Conservation (phyloP, 2,888 invertebrate genomes). For the Agonopterix heracliana region DNA sequence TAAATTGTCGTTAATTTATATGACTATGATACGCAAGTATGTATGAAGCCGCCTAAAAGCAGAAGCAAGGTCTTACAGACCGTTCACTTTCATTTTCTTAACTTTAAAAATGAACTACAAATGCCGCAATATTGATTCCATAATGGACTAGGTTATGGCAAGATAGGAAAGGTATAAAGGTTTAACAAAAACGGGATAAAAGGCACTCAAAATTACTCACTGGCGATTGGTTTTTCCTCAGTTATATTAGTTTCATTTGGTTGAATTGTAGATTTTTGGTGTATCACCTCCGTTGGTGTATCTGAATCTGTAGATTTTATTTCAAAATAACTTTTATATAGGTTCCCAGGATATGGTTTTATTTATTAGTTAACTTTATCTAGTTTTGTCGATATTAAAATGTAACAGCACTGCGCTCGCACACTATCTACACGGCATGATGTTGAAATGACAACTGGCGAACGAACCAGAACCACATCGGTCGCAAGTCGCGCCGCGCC, state of each 20-base stretch:
- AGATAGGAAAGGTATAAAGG: constrained; percentile 32
- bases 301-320: constrained; percentile 69
- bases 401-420: constrained; percentile 15
- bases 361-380: constrained; percentile 23
- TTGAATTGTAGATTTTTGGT: constrained; percentile 53
- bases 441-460: constrained; percentile 19
- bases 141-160: constrained; percentile 25
- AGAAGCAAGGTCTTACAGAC: constrained; percentile 5
- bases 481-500: constrained; percentile 25
- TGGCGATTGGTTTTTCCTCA: constrained; percentile 61
- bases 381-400: constrained; percentile 6
- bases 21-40: neutral
- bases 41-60: neutral
- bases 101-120: constrained; percentile 27
- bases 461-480: constrained; percentile 28
- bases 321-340: constrained; percentile 55
- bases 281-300: constrained; percentile 59
- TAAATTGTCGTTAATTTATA: constrained; percentile 3
- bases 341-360: constrained; percentile 25
- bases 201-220: constrained; percentile 59
- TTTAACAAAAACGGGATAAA: constrained; percentile 38
- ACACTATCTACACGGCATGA: constrained; percentile 43
- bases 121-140: constrained; percentile 46
- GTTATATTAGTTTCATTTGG: constrained; percentile 57
- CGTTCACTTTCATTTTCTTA: constrained; percentile 40